Evolutionary conservation across 1,140 invertebrate species (phyloP).

Genomic region (Daktulosphaira vitifoliae): DNA sequence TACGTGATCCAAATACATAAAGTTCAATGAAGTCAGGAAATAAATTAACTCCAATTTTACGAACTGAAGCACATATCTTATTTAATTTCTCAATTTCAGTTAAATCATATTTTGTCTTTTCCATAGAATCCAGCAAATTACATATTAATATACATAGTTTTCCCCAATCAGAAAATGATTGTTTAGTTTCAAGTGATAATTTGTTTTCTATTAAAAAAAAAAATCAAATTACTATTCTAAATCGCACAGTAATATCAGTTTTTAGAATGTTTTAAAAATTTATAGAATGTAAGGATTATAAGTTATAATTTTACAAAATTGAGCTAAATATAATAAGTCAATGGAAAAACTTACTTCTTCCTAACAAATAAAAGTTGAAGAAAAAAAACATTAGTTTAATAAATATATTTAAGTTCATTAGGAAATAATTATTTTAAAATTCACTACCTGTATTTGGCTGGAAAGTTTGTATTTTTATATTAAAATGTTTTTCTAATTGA

Average conservation of each 20-base stretch:
- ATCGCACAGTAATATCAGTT: too few species aligned
- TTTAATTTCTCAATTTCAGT: background rate
- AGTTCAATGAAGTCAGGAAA: background rate
- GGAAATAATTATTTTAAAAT: too few species aligned
- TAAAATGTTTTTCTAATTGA: background rate
- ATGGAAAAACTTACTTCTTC: too few species aligned
- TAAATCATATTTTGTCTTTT: background rate
- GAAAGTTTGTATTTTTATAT: background rate
- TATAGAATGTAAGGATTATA: too few species aligned
- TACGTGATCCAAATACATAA: background rate
- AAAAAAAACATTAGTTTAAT: too few species aligned
- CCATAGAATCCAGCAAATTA: background rate
- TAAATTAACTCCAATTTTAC: background rate
- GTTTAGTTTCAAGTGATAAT: background rate
- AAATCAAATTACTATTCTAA: too few species aligned
- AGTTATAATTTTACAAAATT: too few species aligned
- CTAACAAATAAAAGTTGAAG: too few species aligned
- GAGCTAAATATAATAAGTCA: too few species aligned
- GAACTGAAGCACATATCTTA: background rate
- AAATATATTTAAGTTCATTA: too few species aligned
- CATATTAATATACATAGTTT: background rate
- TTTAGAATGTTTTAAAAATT: too few species aligned
- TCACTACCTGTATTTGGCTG: background rate
- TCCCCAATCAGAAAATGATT: background rate
- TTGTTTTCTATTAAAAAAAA: background rate